Conservation (phyloP, 2,888 invertebrate genomes). For the Himalopsyche tibetana region DNA sequence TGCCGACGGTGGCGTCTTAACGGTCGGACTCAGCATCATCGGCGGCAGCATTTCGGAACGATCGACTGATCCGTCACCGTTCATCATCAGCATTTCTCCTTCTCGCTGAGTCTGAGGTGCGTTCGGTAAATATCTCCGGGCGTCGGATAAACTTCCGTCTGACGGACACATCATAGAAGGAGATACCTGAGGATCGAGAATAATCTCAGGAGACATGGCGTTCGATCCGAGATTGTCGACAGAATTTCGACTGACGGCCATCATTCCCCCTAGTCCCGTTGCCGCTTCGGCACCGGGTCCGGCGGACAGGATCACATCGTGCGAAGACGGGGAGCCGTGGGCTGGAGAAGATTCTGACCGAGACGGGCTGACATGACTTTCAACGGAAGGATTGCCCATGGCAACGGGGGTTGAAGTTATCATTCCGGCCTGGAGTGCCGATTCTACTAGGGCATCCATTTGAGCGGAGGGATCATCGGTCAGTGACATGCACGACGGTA, state of each 20-base stretch:
- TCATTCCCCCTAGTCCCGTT: constrained; percentile 70
- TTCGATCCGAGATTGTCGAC: constrained; percentile 69
- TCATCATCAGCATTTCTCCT: constrained; percentile 72
- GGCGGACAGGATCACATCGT: constrained; percentile 69
- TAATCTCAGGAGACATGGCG: constrained; percentile 77
- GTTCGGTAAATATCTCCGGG: constrained; percentile 52
- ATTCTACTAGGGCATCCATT: constrained; percentile 75
- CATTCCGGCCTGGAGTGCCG: constrained; percentile 73
- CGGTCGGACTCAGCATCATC: constrained; percentile 68
- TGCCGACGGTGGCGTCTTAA: constrained; percentile 79
- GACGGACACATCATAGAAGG: constrained; percentile 78
- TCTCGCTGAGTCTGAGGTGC: constrained; percentile 36
- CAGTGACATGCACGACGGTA: constrained; percentile 67
- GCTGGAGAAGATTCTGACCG: constrained; percentile 68
- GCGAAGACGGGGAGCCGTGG: constrained; percentile 70
- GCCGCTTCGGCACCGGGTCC: constrained; percentile 67
- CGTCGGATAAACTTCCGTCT: constrained; percentile 60
- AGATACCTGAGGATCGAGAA: constrained; percentile 79
- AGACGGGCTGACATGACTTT: constrained; percentile 72
- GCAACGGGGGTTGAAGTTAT: constrained; percentile 72
- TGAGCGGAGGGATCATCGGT: constrained; percentile 73
- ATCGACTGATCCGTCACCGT: constrained; percentile 69
- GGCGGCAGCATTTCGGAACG: constrained; percentile 57
- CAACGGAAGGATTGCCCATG: constrained; percentile 78
- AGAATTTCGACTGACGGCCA: constrained; percentile 68